Evolutionary conservation across 1,140 invertebrate genomes (phyloP).

Genomic region (Adoxophyes honmai): DNA sequence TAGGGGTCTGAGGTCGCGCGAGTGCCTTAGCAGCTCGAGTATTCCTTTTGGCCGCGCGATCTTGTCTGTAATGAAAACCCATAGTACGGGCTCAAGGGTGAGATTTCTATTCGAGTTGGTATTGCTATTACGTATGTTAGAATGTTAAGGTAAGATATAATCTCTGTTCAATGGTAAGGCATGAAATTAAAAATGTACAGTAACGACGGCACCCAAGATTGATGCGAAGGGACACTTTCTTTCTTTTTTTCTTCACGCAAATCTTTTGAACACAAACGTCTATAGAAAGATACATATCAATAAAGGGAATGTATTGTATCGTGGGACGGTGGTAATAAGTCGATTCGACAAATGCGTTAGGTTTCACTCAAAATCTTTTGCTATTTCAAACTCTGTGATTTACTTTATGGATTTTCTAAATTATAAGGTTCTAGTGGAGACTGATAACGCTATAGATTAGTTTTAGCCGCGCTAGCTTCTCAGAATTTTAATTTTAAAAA

Average conservation of each 20-base stretch:
- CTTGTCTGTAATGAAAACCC: slow-evolving; percentile 21
- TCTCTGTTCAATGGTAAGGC: slow-evolving; percentile 63
- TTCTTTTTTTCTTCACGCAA: slow-evolving; percentile 57
- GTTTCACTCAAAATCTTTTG: slow-evolving; percentile 68
- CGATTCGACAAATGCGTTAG: slow-evolving; percentile 54
- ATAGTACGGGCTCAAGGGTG: slow-evolving; percentile 42
- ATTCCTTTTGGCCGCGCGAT: slow-evolving; percentile 25
- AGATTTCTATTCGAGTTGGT: slow-evolving; percentile 52
- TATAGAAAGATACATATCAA: slow-evolving; percentile 75
- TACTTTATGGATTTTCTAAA: slow-evolving; percentile 75
- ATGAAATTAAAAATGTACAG: slow-evolving; percentile 47
- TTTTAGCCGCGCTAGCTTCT: slow-evolving; percentile 76
- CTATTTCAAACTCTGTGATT: slow-evolving; percentile 74
- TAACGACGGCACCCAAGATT: slow-evolving; percentile 57
- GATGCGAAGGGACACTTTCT: slow-evolving; percentile 65
- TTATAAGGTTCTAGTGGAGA: slow-evolving; percentile 76
- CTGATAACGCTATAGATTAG: slow-evolving; percentile 75
- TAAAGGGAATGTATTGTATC: slow-evolving; percentile 57
- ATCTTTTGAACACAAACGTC: slow-evolving; percentile 48
- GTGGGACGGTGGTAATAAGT: slow-evolving; percentile 54
- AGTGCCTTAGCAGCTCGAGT: slow-evolving; percentile 26
- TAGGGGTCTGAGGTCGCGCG: slow-evolving; percentile 26
- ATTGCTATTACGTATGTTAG: slow-evolving; percentile 64
- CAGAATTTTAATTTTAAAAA: slow-evolving; percentile 69
- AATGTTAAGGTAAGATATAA: slow-evolving; percentile 57